phyloP scores from a whole-genome alignment of 2,888 invertebrate species.

The Lacanobia oleracea region DNA sequence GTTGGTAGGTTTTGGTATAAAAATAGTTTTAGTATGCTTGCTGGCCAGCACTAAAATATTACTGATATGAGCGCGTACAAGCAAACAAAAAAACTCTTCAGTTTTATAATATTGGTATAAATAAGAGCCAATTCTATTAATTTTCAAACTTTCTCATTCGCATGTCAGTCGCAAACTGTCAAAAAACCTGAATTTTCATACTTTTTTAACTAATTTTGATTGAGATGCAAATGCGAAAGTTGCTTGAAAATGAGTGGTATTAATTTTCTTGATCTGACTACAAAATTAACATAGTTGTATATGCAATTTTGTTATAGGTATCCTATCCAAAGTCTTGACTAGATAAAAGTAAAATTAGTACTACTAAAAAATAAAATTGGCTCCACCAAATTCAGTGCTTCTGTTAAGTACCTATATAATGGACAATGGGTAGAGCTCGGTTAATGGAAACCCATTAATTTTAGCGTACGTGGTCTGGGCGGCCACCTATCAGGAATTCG shows the following conservation, averaged over 20 bases:
- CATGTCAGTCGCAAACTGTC: too few relatives aligned
- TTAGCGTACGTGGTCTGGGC: conserved; percentile 17
- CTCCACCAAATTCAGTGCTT: not conserved
- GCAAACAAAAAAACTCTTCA: too few relatives aligned
- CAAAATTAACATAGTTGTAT: too few relatives aligned
- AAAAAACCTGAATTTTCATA: too few relatives aligned
- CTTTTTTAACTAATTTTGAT: too few relatives aligned
- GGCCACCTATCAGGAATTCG: not conserved
- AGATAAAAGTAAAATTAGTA: not conserved
- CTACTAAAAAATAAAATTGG: too few relatives aligned
- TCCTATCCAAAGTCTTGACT: not conserved
- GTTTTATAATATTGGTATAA: too few relatives aligned
- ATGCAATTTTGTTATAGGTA: not conserved
- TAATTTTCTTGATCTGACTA: not conserved
- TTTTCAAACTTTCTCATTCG: too few relatives aligned
- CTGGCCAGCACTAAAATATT: not conserved
- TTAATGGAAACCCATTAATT: conserved; percentile 35
- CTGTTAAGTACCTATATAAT: not conserved
- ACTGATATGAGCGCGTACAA: too few relatives aligned
- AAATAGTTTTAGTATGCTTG: not conserved
- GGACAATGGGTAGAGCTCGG: conserved; percentile 9
- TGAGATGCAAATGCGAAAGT: too few relatives aligned
- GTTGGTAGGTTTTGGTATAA: not conserved
- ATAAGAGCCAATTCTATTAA: too few relatives aligned
- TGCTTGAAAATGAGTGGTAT: not conserved